phyloP scores from a whole-genome alignment of 2,888 invertebrate species.

The Melanostoma mellinum region DNA sequence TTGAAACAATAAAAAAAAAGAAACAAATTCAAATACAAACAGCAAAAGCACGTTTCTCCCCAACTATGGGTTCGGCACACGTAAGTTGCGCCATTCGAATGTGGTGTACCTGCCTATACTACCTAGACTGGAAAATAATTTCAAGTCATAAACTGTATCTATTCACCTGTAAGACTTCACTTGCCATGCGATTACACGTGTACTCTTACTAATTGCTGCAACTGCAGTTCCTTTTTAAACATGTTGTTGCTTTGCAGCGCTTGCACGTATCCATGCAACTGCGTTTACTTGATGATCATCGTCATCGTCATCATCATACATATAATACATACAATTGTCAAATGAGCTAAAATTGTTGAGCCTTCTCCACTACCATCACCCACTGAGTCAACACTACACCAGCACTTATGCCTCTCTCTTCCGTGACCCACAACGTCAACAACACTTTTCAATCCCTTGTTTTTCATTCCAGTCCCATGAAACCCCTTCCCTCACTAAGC shows the following conservation, averaged over 20 bases:
- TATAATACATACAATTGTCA: conserved; percentile 36
- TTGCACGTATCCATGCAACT: background rate
- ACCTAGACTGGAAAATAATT: conserved; percentile 14
- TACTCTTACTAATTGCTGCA: conserved; percentile 64
- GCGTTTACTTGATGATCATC: conserved; percentile 49
- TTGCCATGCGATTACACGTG: conserved; percentile 65
- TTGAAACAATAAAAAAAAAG: too few relatives aligned
- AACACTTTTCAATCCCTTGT: conserved; percentile 54
- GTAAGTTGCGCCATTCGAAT: too few relatives aligned
- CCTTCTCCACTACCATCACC: conserved; percentile 30
- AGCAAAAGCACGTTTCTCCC: too few relatives aligned
- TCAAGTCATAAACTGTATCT: conserved; percentile 47
- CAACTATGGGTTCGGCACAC: too few relatives aligned
- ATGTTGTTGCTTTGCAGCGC: background rate
- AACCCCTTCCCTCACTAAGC: too few relatives aligned
- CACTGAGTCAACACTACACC: conserved; percentile 28
- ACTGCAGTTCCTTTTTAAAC: conserved; percentile 35
- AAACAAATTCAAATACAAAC: too few relatives aligned
- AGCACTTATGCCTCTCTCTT: conserved; percentile 60
- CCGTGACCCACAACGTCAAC: conserved; percentile 68
- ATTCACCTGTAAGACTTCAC: conserved; percentile 56
- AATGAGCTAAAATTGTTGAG: conserved; percentile 62
- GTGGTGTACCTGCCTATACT: too few relatives aligned
- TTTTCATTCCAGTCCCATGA: background rate
- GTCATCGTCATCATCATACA: conserved; percentile 39